A percentile compares a stretch with the other conserved stretches of the same genome.
Conservation (phyloP, 1,140 invertebrate genomes). For the Monochamus saltuarius region DNA sequence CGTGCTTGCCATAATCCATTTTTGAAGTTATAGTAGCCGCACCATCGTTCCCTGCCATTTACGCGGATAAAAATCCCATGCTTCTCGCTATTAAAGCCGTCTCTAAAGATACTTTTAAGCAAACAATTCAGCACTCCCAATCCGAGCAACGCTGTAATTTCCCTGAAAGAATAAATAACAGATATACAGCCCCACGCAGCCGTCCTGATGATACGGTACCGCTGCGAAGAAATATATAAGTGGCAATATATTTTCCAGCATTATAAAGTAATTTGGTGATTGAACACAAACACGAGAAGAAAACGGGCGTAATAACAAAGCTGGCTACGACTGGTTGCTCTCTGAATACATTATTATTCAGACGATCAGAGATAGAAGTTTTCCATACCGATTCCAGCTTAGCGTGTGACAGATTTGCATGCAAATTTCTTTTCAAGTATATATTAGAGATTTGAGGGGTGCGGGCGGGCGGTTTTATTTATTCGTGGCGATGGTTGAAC, state of each 20-base stretch:
- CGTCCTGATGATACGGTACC: too few species aligned
- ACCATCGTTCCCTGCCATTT: too few species aligned
- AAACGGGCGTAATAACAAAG: slow-evolving; percentile 38
- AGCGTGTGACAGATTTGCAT: slow-evolving; percentile 49
- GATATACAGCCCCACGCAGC: too few species aligned
- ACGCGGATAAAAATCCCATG: too few species aligned
- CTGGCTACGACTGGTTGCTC: slow-evolving; percentile 38
- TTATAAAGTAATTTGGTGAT: slow-evolving; percentile 38
- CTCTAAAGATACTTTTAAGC: too few species aligned
- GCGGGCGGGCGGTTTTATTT: slow-evolving; percentile 10
- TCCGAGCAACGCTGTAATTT: too few species aligned
- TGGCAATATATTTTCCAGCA: slow-evolving; percentile 30
- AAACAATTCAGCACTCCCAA: too few species aligned
- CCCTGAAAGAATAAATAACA: too few species aligned
- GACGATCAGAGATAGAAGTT: slow-evolving; percentile 47
- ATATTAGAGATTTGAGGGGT: slow-evolving; percentile 47
- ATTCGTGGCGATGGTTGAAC: too few species aligned
- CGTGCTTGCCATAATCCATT: too few species aligned
- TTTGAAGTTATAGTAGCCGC: too few species aligned
- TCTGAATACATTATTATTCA: slow-evolving; percentile 47
- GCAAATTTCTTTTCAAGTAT: slow-evolving; percentile 49
- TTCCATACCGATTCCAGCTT: slow-evolving; percentile 47
- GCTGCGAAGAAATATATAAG: background rate
- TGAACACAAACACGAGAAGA: slow-evolving; percentile 31
- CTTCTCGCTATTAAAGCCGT: too few species aligned